Conservation (phyloP, 2,888 invertebrate genomes). For the Drosophila subsilvestris region DNA sequence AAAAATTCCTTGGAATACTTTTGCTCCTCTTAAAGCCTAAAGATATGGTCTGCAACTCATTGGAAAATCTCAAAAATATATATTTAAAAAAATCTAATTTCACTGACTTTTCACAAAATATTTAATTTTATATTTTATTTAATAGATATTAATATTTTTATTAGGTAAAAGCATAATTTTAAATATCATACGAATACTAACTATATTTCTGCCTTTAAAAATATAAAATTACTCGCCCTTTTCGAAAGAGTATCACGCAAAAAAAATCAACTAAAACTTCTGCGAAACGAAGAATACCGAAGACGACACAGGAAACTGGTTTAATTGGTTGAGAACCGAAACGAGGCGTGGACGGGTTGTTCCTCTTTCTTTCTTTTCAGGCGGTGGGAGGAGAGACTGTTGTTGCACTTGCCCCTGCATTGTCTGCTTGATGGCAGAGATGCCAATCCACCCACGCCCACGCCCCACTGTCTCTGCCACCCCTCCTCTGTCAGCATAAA, state of each 20-base stretch:
- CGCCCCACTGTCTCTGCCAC: not conserved
- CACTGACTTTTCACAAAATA: no score
- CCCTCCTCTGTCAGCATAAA: slow-evolving; percentile 36
- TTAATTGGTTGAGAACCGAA: slow-evolving; percentile 67
- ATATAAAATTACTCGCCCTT: not conserved
- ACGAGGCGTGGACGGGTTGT: slow-evolving; percentile 22
- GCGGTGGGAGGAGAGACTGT: not conserved
- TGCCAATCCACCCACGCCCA: slow-evolving; percentile 5
- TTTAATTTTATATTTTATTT: no score
- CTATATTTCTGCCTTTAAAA: not conserved
- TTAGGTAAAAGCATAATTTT: accelerated
- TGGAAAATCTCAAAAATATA: no score
- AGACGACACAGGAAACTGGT: slow-evolving; percentile 67
- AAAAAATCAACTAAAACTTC: slow-evolving; percentile 37
- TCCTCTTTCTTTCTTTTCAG: slow-evolving; percentile 6
- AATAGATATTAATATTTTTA: not conserved
- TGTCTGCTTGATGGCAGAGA: slow-evolving; percentile 16
- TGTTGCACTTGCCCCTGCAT: slow-evolving; percentile 49
- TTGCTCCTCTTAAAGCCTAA: accelerated
- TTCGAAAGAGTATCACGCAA: not conserved
- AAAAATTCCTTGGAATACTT: not conserved
- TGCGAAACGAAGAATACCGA: slow-evolving; percentile 37
- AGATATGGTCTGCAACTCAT: not conserved
- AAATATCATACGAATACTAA: no score
- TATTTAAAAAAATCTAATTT: no score